phyloP scores from a whole-genome alignment of 2,888 invertebrate genomes.

The Bedellia somnulentella region DNA sequence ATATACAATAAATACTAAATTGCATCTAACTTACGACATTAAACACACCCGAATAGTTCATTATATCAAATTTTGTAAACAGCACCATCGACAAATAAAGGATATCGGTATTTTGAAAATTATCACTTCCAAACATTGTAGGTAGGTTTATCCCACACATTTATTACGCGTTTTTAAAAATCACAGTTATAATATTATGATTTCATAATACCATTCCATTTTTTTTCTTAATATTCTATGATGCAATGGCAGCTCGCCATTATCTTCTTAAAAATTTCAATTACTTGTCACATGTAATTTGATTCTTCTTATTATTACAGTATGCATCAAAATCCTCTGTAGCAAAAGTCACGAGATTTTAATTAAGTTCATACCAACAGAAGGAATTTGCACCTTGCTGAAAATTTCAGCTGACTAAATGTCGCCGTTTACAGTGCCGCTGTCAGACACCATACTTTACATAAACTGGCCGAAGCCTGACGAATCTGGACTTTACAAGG shows the following conservation, averaged over 20 bases:
- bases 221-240: not conserved
- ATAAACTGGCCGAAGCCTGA: not conserved
- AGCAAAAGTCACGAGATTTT: not conserved
- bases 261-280: not conserved
- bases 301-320: not conserved
- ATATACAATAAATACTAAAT: constrained; percentile 13
- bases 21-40: too few species aligned
- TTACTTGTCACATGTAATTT: not conserved
- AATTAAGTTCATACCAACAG: not conserved
- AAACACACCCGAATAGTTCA: too few species aligned
- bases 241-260: not conserved
- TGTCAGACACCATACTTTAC: not conserved
- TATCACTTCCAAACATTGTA: too few species aligned
- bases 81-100: too few species aligned
- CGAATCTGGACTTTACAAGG: not conserved
- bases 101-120: too few species aligned
- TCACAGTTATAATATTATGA: constrained; percentile 1
- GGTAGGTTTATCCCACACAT: too few species aligned
- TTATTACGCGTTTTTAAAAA: too few species aligned
- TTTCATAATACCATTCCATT: constrained; percentile 1
- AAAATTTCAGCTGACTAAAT: too few species aligned
- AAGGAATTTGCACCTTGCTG: not conserved
- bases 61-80: too few species aligned
- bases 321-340: not conserved
- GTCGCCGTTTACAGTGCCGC: constrained; percentile 12